These are phyloP conservation scores for Nematopogon swammerdamellus DNA, from an alignment of 2,888 invertebrate genomes.

Conservation along the genomic window DNA sequence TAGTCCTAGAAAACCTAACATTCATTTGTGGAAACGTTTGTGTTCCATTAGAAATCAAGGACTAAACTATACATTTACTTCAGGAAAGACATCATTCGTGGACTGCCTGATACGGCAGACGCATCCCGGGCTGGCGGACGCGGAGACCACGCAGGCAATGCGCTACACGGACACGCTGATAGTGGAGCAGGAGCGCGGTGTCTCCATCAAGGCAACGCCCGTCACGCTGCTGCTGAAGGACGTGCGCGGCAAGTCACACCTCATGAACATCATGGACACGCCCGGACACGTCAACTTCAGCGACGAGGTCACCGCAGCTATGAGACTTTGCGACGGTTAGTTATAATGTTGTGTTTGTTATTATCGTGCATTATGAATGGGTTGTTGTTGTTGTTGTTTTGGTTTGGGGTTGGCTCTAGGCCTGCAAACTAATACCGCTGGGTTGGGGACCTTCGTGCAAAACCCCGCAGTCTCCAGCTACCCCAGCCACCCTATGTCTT, in stretches of 20 bases:
- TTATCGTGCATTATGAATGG: too few species aligned
- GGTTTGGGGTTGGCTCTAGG: too few species aligned
- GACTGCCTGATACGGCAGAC: conserved; percentile 97
- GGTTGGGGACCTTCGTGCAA: too few species aligned
- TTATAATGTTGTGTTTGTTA: too few species aligned
- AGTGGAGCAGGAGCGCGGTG: conserved; percentile 96
- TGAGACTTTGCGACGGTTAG: conserved; percentile 74
- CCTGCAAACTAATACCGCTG: too few species aligned
- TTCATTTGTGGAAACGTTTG: too few species aligned
- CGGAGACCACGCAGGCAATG: conserved; percentile 73
- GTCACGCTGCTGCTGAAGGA: conserved; percentile 92
- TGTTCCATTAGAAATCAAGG: too few species aligned
- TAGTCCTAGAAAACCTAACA: too few species aligned
- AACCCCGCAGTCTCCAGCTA: too few species aligned
- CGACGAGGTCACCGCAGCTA: conserved; percentile 97
- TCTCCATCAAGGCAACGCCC: conserved; percentile 95
- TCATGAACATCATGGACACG: conserved; percentile 96
- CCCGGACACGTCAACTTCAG: conserved; percentile 99
- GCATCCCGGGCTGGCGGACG: conserved; percentile 80
- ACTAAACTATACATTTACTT: too few species aligned
- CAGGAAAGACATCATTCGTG: conserved; percentile 90
- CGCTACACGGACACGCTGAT: conserved; percentile 95
- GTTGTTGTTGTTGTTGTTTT: too few species aligned
- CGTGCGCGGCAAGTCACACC: conserved; percentile 92
- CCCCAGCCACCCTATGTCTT: too few species aligned